Evolutionary conservation across 35 echinoderm and acorn worm species (phyloP).

Genomic region (Acanthaster planci): DNA sequence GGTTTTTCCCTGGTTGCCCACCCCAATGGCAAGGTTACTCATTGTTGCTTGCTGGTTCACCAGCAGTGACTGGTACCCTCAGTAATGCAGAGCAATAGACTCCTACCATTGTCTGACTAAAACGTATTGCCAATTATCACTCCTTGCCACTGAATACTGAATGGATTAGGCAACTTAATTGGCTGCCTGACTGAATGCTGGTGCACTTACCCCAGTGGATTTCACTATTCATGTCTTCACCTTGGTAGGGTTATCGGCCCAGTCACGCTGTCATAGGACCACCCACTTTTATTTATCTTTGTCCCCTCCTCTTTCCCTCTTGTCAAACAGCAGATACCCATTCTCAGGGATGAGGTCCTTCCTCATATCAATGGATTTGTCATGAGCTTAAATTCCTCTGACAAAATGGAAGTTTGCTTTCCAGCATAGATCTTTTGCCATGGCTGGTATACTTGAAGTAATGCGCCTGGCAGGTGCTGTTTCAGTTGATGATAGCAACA

Average conservation of each 20-base stretch:
- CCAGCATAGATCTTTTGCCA: no score
- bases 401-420: no score
- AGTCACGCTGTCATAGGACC: not conserved
- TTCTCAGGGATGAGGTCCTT: no score
- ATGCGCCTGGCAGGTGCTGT: no score
- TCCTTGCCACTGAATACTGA: not conserved
- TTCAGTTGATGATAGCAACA: no score
- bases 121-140: not conserved
- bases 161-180: slow-evolving; percentile 13
- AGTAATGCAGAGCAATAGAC: no score
- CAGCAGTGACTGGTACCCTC: not conserved
- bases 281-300: not conserved
- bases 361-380: no score
- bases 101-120: not conserved
- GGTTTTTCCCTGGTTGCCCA: not conserved
- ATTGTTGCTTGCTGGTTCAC: not conserved
- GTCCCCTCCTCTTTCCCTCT: not conserved
- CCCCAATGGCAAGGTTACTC: slow-evolving; percentile 26
- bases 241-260: slow-evolving; percentile 2
- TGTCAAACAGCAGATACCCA: no score
- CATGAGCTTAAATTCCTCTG: no score
- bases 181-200: not conserved
- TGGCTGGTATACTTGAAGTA: no score
- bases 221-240: not conserved
- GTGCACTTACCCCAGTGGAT: not conserved